Conservation (phyloP, 2,113 vertebrate species). For the Trichechus manatus region DNA sequence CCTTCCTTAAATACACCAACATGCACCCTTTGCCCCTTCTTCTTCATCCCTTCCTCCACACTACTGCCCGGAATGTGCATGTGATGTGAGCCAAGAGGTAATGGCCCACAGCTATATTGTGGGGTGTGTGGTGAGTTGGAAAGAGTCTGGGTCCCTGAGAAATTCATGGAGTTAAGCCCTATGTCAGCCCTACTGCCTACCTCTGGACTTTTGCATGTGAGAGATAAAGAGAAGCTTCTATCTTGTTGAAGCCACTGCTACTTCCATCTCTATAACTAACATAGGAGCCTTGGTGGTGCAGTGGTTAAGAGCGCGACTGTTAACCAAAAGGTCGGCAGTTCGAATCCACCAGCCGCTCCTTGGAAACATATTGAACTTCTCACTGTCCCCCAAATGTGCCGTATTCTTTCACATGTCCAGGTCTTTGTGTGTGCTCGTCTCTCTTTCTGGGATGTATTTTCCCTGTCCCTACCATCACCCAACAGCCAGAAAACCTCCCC, state of each 20-base stretch:
- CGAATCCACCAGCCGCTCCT: too few species aligned
- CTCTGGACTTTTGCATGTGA: neutral
- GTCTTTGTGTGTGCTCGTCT: neutral
- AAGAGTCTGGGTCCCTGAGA: neutral
- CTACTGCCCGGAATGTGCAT: neutral
- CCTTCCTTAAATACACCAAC: neutral
- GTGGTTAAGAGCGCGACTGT: too few species aligned
- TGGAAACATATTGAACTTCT: neutral
- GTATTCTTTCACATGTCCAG: neutral
- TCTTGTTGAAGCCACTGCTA: neutral
- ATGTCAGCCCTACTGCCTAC: neutral
- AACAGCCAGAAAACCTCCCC: neutral
- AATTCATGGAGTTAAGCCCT: neutral
- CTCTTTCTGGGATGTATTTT: neutral
- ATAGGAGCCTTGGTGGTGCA: too few species aligned
- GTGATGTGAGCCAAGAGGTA: neutral
- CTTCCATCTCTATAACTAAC: neutral
- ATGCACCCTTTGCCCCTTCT: neutral
- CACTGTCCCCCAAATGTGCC: neutral
- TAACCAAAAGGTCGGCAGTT: neutral
- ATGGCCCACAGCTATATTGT: neutral
- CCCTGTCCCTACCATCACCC: neutral
- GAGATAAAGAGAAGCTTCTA: neutral
- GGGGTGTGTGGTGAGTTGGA: neutral
- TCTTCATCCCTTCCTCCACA: neutral